Conservation (phyloP, 2,797 vertebrate species). For the Linurgus olivaceus region DNA sequence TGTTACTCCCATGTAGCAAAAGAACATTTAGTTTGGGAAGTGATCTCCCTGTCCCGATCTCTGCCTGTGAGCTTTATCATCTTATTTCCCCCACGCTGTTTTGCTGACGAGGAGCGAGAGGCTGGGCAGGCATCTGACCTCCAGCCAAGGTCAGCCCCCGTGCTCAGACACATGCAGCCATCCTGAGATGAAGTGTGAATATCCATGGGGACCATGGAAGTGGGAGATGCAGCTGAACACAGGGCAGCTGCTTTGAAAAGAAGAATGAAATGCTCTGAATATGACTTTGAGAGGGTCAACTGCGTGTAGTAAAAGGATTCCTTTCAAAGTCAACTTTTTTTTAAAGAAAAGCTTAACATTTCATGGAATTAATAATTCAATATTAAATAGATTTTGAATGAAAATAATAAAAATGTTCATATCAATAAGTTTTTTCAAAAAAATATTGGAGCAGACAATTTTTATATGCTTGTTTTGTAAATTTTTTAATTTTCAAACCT, state of each 20-base stretch:
- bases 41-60: neutral
- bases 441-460: neutral
- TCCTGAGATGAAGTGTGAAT: neutral
- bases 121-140: neutral
- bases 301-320: neutral
- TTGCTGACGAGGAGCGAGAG: neutral
- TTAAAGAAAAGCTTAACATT: neutral
- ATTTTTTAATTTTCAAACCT: neutral
- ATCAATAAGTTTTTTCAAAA: neutral
- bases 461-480: neutral
- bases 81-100: rapidly evolving
- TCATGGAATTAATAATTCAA: neutral
- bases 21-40: neutral
- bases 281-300: neutral
- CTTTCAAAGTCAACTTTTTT: neutral
- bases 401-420: neutral
- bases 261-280: neutral
- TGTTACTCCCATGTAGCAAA: neutral
- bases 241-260: neutral
- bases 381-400: neutral
- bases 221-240: neutral
- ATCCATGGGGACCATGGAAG: neutral
- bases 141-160: neutral
- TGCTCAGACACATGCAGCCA: neutral
- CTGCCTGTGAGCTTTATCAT: neutral